phyloP scores from a whole-genome alignment of 2,797 vertebrate species.

The Lacerta viridis region DNA sequence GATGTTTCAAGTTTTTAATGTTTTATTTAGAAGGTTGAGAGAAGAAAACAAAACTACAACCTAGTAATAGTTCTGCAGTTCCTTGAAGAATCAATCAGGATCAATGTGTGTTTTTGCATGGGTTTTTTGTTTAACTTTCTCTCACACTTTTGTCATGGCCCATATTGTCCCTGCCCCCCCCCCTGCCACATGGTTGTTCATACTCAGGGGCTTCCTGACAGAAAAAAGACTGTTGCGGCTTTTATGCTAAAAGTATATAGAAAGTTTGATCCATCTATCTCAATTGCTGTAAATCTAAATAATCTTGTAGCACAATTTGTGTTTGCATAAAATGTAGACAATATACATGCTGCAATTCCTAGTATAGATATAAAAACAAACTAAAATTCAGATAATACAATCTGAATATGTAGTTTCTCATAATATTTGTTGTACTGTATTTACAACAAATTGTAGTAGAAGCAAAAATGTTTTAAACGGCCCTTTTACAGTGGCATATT shows the following conservation, averaged over 20 bases:
- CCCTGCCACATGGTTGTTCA: background rate
- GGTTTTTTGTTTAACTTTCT: background rate
- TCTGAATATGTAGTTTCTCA: background rate
- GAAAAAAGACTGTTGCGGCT: no score
- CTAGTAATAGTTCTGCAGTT: background rate
- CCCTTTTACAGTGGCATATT: background rate
- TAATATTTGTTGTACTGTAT: conserved; percentile 16
- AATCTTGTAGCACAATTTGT: conserved; percentile 18
- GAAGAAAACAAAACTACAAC: background rate
- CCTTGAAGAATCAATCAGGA: background rate
- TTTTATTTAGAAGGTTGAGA: background rate
- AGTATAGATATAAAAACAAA: background rate
- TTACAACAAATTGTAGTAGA: background rate
- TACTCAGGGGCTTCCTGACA: background rate
- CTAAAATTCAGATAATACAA: background rate
- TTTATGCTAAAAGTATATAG: no score
- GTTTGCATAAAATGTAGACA: background rate
- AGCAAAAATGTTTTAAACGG: conserved; percentile 8
- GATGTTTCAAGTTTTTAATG: background rate
- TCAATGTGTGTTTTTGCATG: background rate
- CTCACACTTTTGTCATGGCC: background rate
- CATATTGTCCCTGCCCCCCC: background rate
- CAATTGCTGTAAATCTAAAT: background rate
- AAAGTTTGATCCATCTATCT: no score
- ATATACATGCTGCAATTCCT: background rate